phyloP scores from a whole-genome alignment of 2,797 vertebrate genomes.

The Alauda arvensis region DNA sequence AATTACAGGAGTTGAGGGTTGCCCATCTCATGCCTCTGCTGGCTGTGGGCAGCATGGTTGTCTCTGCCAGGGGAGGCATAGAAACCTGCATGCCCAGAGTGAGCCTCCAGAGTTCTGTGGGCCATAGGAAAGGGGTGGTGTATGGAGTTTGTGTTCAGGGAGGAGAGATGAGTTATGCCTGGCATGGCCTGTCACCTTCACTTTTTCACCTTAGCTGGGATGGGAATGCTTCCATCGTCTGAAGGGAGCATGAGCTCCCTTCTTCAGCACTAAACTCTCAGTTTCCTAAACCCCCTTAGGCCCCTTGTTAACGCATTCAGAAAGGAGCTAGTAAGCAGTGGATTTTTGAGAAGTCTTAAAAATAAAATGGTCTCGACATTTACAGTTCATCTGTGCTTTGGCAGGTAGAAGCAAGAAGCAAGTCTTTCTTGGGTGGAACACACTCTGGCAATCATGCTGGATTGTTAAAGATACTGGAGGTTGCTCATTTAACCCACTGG shows the following conservation, averaged over 20 bases:
- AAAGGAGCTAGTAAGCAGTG: slow-evolving; percentile 15
- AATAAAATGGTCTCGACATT: slow-evolving; percentile 58
- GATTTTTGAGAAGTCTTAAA: slow-evolving; percentile 29
- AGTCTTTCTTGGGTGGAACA: neutral
- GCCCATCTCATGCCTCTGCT: neutral
- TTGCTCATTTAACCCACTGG: neutral
- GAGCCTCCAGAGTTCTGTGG: neutral
- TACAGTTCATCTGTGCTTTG: slow-evolving; percentile 66
- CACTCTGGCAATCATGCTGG: rapidly evolving
- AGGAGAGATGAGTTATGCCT: neutral
- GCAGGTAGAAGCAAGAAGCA: neutral
- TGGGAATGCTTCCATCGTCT: neutral
- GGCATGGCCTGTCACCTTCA: neutral
- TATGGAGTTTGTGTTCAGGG: neutral
- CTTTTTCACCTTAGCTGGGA: neutral
- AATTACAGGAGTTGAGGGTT: rapidly evolving
- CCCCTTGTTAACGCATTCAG: neutral
- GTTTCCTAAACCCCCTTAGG: neutral
- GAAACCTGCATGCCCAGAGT: neutral
- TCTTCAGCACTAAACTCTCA: neutral
- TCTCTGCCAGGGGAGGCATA: neutral
- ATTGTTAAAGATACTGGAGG: neutral
- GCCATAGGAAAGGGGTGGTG: neutral
- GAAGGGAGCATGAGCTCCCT: rapidly evolving
- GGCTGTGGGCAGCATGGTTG: neutral